Evolutionary conservation across 2,797 vertebrate genomes (phyloP), one percentile per base, ranked within the genome.

Genomic region (Chelon labrosus): DNA sequence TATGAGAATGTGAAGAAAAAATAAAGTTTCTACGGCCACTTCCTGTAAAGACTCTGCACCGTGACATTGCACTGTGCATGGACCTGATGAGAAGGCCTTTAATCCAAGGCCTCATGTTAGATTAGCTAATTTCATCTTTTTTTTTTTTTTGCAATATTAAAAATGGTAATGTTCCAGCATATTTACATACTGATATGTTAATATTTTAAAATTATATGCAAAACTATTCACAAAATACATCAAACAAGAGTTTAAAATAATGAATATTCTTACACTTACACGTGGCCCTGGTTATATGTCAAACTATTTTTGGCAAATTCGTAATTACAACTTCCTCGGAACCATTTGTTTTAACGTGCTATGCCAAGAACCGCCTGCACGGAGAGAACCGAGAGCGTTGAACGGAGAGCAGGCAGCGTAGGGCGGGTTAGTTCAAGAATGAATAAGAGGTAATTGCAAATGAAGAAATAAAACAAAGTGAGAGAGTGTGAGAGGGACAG

Each of bases 381-480:
- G 1, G 31, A 11, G 16, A 55, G 20, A 74, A 20, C 37, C 47
- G 7, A 31, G 49, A 65, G 10, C 7, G 27, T 11, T 16, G 19
- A 8, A 58, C 54, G 0, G 63, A 70, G 67, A 46, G 20, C 44
- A 46, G 5, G 58, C 22, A 68, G 51, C 49, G 80, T 57, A 72
- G 62, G 49, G 65, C 64, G 46, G 47, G 47, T 6, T 64, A 44
- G 77, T 55, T 83, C 42, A 62, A 52, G 57, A 79, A 59, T n/a
- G 66, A 62, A 84, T 61, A 17, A 80, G 70, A 57, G 27, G 62
- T 68, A 80, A 57, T 70, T 73, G 80, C 57, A 73, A 78, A 85
- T 65, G 68, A 74, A 65, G 72, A 74, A 81, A 67, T 72, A 66
- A 77, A 80, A 62, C 52, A 63, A 77, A 64, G 13, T 20, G 71